These are phyloP conservation scores for Glyphotaelius pellucidus DNA, from an alignment of 2,888 invertebrate genomes.

Conservation along the genomic window DNA sequence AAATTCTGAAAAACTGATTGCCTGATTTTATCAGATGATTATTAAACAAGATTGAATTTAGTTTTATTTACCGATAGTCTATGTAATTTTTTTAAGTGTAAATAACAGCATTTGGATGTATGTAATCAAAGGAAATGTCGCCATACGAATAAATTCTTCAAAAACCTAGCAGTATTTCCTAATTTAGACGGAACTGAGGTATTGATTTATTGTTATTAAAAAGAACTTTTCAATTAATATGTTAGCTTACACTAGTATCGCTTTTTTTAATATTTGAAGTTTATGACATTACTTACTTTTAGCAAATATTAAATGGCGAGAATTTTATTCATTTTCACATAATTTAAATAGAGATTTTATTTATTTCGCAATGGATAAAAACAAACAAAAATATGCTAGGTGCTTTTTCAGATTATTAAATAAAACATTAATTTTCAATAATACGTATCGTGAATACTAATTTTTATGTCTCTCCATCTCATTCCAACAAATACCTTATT, in stretches of 20 bases:
- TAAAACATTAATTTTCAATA: no score
- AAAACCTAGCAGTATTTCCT: neutral
- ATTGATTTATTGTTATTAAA: neutral
- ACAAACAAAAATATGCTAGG: no score
- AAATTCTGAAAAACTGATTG: no score
- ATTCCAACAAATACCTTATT: no score
- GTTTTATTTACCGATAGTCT: neutral
- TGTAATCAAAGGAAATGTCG: neutral
- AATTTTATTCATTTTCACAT: neutral
- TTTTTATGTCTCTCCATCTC: no score
- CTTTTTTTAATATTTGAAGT: neutral
- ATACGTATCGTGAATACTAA: no score
- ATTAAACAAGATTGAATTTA: neutral
- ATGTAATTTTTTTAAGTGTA: neutral
- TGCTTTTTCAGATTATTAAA: no score
- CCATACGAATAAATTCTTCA: neutral
- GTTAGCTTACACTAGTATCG: neutral
- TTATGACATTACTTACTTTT: neutral
- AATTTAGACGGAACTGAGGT: neutral
- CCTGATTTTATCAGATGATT: no score
- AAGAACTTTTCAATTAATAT: neutral
- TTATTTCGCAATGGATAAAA: neutral
- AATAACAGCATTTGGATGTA: neutral
- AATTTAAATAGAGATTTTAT: neutral
- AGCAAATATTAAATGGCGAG: neutral